phyloP scores from a whole-genome alignment of 2,888 invertebrate species.

The Allygus modestus region DNA sequence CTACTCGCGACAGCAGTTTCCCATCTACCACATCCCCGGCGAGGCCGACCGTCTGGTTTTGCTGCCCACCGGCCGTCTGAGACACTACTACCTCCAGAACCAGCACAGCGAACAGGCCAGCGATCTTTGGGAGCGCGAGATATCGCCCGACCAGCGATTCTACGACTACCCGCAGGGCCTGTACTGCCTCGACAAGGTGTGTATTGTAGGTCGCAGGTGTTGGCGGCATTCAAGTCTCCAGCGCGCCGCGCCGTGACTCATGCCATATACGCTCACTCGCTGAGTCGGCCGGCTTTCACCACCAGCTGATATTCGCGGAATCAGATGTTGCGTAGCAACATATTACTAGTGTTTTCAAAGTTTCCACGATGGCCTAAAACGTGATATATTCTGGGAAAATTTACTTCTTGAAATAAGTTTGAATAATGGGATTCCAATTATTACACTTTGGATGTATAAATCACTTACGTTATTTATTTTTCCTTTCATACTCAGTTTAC shows the following conservation, averaged over 20 bases:
- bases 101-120: conserved; percentile 74
- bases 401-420: too few species aligned
- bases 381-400: too few species aligned
- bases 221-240: conserved; percentile 14
- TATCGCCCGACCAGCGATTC: conserved; percentile 73
- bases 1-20: conserved; percentile 83
- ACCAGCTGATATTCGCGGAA: conserved; percentile 8
- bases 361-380: too few species aligned
- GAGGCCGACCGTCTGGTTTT: conserved; percentile 81
- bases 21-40: conserved; percentile 81
- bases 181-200: conserved; percentile 90
- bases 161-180: conserved; percentile 86
- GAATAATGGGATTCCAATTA: too few species aligned
- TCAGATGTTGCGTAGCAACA: background rate
- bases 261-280: background rate
- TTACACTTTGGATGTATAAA: too few species aligned
- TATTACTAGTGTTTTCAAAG: background rate
- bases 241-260: conserved; percentile 5
- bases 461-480: too few species aligned
- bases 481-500: too few species aligned
- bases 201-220: conserved; percentile 62
- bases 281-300: conserved; percentile 2
- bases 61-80: conserved; percentile 83
- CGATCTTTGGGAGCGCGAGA: conserved; percentile 66
- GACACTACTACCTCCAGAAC: conserved; percentile 84